A percentile compares a stretch with the other conserved stretches of the same genome.
Conservation (phyloP, 2,113 vertebrate species). For the Engraulis encrasicolus region DNA sequence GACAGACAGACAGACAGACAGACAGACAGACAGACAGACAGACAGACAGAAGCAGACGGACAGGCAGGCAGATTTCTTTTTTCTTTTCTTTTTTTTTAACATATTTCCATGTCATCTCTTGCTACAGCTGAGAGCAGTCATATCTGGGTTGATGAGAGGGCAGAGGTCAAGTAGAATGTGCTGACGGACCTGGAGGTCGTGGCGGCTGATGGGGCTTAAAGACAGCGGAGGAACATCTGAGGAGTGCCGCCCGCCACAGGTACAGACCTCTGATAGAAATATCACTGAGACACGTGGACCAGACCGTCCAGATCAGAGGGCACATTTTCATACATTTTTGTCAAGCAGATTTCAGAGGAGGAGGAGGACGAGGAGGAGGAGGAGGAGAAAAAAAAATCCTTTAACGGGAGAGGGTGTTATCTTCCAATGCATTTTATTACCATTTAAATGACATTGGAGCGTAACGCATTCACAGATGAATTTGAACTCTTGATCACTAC, state of each 20-base stretch:
- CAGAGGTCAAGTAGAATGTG: not conserved
- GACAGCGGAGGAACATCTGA: not conserved
- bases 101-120: not conserved
- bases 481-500: constrained; percentile 17
- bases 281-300: not conserved
- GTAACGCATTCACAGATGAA: not conserved
- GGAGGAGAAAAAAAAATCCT: too few relatives aligned
- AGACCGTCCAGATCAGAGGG: not conserved
- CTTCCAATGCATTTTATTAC: constrained; percentile 16
- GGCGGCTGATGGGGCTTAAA: not conserved
- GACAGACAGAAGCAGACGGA: too few relatives aligned
- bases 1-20: too few relatives aligned
- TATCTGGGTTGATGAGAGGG: not conserved
- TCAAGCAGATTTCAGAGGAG: not conserved
- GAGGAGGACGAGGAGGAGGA: too few relatives aligned
- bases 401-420: not conserved
- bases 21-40: too few relatives aligned
- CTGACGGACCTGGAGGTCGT: not conserved
- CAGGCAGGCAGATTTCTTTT: too few relatives aligned
- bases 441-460: constrained; percentile 12
- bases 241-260: not conserved
- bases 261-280: not conserved
- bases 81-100: too few relatives aligned
- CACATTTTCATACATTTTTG: constrained; percentile 4
- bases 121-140: not conserved